Conservation (phyloP, 2,113 vertebrate species). For the Rhineura floridana region DNA sequence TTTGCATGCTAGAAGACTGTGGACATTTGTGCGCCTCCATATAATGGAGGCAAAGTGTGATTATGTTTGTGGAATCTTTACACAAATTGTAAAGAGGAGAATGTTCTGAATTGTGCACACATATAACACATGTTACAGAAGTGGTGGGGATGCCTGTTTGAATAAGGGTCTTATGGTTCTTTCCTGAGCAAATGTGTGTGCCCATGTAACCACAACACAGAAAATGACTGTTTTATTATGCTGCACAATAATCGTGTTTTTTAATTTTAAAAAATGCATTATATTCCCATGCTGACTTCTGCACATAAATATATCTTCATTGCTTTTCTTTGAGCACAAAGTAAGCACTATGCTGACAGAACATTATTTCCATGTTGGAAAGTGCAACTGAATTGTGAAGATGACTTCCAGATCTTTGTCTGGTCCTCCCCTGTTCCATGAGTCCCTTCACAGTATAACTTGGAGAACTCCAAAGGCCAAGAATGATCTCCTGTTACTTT, state of each 20-base stretch:
- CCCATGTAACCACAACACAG: background rate
- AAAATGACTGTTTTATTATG: background rate
- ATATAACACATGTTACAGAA: background rate
- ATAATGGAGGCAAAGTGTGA: background rate
- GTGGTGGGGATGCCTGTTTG: background rate
- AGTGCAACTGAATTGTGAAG: background rate
- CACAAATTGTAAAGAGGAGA: background rate
- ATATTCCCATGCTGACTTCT: background rate
- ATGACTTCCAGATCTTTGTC: background rate
- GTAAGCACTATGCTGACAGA: background rate
- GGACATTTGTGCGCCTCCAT: background rate
- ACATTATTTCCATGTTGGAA: constrained; percentile 5
- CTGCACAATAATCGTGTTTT: background rate
- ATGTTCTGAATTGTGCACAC: background rate
- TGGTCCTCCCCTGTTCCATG: background rate
- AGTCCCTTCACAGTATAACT: background rate
- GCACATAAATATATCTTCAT: background rate
- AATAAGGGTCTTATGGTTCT: background rate
- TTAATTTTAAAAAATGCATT: background rate
- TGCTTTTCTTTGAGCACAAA: background rate
- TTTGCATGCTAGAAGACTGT: background rate
- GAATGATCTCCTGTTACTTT: background rate
- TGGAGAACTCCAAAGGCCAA: background rate
- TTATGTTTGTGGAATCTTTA: background rate
- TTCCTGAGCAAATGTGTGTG: background rate